These are phyloP conservation scores for Ondatra zibethicus DNA, from an alignment of 2,113 vertebrate genomes.

Conservation along the genomic window DNA sequence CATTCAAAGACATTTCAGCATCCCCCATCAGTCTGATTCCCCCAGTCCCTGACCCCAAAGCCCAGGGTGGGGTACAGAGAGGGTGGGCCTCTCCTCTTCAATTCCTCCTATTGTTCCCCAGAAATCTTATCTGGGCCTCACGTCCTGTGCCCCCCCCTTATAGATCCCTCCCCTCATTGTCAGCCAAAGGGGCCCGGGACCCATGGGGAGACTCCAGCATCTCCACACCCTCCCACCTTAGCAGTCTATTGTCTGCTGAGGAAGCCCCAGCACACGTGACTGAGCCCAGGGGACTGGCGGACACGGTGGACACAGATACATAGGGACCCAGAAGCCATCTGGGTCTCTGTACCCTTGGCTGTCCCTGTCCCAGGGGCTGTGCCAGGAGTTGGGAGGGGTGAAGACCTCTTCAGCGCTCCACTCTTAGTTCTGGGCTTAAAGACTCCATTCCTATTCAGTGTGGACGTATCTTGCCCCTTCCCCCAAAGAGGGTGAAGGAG, in stretches of 20 bases:
- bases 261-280: constrained; percentile 76
- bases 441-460: not conserved
- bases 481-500: not conserved
- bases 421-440: constrained; percentile 9
- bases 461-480: not conserved
- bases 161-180: constrained; percentile 82
- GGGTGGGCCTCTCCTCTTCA: constrained; percentile 86
- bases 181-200: constrained; percentile 61
- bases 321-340: constrained; percentile 49
- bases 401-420: not conserved
- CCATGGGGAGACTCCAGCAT: constrained; percentile 71
- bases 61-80: constrained; percentile 64
- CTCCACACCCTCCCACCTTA: constrained; percentile 62
- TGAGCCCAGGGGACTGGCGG: constrained; percentile 67
- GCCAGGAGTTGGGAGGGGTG: constrained; percentile 28
- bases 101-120: constrained; percentile 95
- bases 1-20: constrained; percentile 11
- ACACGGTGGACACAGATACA: constrained; percentile 47
- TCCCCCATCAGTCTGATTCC: constrained; percentile 34
- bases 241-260: constrained; percentile 78
- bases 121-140: constrained; percentile 90
- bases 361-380: not conserved
- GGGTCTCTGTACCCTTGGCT: not conserved
- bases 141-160: constrained; percentile 86
- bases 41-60: constrained; percentile 73